A percentile compares a stretch with the other conserved stretches of the same genome.
Evolutionary conservation across 2,113 vertebrate species (phyloP).

Genomic region (Pampusana beccarii): DNA sequence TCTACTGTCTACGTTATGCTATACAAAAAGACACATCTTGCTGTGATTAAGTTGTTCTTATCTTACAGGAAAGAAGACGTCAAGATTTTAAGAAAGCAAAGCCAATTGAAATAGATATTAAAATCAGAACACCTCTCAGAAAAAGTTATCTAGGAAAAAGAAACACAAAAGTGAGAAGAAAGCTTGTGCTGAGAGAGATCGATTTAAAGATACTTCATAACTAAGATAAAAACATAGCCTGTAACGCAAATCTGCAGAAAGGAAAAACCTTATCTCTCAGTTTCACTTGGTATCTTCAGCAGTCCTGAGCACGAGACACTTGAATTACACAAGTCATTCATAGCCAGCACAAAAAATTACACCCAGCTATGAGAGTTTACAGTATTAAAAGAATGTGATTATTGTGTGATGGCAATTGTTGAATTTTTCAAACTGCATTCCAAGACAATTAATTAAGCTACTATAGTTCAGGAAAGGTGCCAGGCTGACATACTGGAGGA

Average conservation of each 20-base stretch:
- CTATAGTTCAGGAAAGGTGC: neutral
- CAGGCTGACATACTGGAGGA: neutral
- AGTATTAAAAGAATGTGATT: neutral
- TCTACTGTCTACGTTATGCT: neutral
- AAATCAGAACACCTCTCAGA: neutral
- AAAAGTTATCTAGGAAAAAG: neutral
- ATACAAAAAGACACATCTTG: neutral
- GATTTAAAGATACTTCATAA: neutral
- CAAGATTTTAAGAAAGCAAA: neutral
- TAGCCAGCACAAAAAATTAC: neutral
- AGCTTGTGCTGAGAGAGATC: neutral
- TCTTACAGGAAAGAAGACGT: neutral
- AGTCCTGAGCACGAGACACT: neutral
- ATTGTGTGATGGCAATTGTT: neutral
- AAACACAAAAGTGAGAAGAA: neutral
- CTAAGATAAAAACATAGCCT: neutral
- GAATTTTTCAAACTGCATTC: neutral
- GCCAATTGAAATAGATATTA: neutral
- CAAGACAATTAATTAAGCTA: neutral
- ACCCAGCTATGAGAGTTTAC: neutral
- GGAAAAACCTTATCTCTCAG: neutral
- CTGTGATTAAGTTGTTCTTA: neutral
- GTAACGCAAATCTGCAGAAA: neutral
- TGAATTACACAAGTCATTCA: neutral
- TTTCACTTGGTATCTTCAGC: neutral